phyloP scores from a whole-genome alignment of 2,113 vertebrate genomes.

The Diglossa brunneiventris region DNA sequence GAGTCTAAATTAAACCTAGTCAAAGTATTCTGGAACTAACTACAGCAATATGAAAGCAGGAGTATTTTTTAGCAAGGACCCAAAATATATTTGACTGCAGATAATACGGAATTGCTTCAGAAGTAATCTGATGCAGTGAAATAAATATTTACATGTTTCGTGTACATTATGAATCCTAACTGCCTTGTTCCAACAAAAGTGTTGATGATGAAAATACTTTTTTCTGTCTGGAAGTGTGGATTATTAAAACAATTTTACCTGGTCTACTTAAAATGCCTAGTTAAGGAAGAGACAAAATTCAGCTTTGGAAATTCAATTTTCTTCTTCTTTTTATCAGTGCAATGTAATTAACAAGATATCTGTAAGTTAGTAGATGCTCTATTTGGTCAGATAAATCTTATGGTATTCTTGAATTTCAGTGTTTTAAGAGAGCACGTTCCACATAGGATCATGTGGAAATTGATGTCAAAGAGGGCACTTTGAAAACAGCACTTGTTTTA shows the following conservation, averaged over 20 bases:
- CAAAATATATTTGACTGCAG: neutral
- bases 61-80: neutral
- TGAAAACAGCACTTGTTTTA: rapidly evolving
- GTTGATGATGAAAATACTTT: neutral
- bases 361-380: neutral
- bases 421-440: neutral
- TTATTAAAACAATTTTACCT: neutral
- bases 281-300: neutral
- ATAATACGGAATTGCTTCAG: neutral
- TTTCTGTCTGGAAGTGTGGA: neutral
- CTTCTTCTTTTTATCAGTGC: neutral
- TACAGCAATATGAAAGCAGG: neutral
- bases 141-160: neutral
- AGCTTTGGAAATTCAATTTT: neutral
- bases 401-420: neutral
- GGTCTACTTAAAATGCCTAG: neutral
- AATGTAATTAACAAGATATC: neutral
- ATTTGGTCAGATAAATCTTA: neutral
- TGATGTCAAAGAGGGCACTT: neutral
- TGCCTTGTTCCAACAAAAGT: neutral
- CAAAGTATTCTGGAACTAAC: neutral
- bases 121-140: neutral
- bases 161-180: neutral
- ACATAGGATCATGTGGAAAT: neutral
- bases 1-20: neutral